A percentile compares a stretch with the other conserved stretches of the same genome.
Evolutionary conservation across 2,113 vertebrate genomes (phyloP).

Genomic region (Thermophis baileyi): DNA sequence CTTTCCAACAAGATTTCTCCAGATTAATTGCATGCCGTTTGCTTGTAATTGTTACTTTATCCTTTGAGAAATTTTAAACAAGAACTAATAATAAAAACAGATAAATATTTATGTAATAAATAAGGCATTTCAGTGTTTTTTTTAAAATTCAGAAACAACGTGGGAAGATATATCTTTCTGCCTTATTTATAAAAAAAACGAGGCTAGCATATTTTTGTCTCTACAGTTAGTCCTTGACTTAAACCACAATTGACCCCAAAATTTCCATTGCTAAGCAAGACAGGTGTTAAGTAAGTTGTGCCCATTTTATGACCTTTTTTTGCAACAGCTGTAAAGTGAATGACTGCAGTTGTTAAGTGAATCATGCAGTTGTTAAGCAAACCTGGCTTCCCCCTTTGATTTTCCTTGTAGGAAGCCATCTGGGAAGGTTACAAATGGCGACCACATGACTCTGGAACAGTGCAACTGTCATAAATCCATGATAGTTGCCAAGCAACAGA

Average conservation of each 20-base stretch:
- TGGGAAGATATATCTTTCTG: too few species aligned
- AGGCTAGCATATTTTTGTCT: background rate
- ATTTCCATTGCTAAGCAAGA: background rate
- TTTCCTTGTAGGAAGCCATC: background rate
- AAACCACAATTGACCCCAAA: background rate
- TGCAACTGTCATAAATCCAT: too few species aligned
- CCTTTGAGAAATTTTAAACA: background rate
- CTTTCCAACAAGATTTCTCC: background rate
- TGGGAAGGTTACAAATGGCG: background rate
- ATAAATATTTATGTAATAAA: background rate
- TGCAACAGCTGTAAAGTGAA: background rate
- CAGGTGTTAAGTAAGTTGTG: background rate
- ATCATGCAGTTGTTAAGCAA: background rate
- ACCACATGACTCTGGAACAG: background rate
- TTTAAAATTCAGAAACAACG: background rate
- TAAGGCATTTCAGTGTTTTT: background rate
- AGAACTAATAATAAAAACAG: background rate
- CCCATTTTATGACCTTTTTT: background rate
- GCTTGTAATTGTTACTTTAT: background rate
- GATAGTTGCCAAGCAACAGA: background rate
- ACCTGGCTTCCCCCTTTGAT: background rate
- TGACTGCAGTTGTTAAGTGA: background rate
- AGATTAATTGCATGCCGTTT: background rate
- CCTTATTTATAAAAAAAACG: background rate
- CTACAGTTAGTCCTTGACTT: background rate